A percentile compares a stretch with the other conserved stretches of the same genome.
phyloP scores from a whole-genome alignment of 2,797 vertebrate species.

The Melanotaenia pygmaea region DNA sequence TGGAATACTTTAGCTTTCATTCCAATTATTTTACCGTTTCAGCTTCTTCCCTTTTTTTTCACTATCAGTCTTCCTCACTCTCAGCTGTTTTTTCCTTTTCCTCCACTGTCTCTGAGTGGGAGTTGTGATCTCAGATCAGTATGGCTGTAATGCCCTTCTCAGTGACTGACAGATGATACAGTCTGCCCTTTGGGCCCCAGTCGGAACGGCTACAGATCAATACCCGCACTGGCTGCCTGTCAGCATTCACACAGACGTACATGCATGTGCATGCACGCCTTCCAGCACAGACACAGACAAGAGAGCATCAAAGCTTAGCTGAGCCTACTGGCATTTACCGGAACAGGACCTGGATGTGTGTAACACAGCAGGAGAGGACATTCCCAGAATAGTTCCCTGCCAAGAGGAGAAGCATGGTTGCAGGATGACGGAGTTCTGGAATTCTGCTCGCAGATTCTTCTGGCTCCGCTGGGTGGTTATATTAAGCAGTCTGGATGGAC shows the following conservation, averaged over 20 bases:
- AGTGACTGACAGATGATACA: conserved; percentile 73
- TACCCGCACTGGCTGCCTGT: conserved; percentile 70
- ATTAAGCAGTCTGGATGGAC: conserved; percentile 37
- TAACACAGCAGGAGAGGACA: conserved; percentile 56
- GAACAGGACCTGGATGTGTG: conserved; percentile 72
- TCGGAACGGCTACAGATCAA: conserved; percentile 74
- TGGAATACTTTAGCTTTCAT: conserved; percentile 4
- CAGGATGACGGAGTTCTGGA: conserved; percentile 51
- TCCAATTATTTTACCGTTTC: conserved; percentile 40
- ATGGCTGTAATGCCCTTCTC: conserved; percentile 68
- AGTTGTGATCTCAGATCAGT: conserved; percentile 73
- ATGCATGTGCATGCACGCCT: conserved; percentile 7
- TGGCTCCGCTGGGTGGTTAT: conserved; percentile 35
- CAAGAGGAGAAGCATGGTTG: conserved; percentile 32
- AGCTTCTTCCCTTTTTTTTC: conserved; percentile 29
- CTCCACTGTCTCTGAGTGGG: conserved; percentile 30
- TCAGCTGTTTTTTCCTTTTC: background rate
- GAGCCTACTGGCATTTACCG: conserved; percentile 60
- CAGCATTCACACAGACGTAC: conserved; percentile 55
- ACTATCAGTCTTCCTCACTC: conserved; percentile 5
- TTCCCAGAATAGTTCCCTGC: conserved; percentile 64
- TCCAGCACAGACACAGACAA: conserved; percentile 4
- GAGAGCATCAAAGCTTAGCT: conserved; percentile 63
- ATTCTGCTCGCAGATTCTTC: conserved; percentile 43
- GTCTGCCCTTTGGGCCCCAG: conserved; percentile 72